phyloP scores from a whole-genome alignment of 2,888 invertebrate genomes.

The Cerastis leucographa region DNA sequence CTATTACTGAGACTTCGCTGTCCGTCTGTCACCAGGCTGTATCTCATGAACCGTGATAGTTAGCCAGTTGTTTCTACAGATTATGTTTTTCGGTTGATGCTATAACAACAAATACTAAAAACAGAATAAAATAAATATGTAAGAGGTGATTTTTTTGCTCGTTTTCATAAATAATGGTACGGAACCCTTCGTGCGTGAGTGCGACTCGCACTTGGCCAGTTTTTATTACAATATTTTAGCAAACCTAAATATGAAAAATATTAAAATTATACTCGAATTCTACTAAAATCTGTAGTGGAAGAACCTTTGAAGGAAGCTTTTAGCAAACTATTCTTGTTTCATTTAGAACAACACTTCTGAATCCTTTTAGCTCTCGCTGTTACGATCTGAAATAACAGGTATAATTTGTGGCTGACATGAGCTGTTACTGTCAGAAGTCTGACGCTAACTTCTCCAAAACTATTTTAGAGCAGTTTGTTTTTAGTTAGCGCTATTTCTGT shows the following conservation, averaged over 20 bases:
- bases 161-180: too few species aligned
- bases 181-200: too few species aligned
- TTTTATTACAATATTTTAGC: too few species aligned
- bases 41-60: too few species aligned
- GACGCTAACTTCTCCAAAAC: conserved; percentile 44
- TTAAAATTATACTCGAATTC: not conserved
- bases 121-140: too few species aligned
- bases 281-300: not conserved
- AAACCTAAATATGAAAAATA: not conserved
- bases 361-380: conserved; percentile 26
- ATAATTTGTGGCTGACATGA: conserved; percentile 56
- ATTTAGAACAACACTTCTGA: conserved; percentile 39
- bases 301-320: conserved; percentile 1
- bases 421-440: conserved; percentile 55
- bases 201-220: too few species aligned
- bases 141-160: too few species aligned
- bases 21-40: too few species aligned
- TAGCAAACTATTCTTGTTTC: not conserved
- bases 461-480: conserved; percentile 40
- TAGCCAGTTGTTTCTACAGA: too few species aligned
- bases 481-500: conserved; percentile 24
- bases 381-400: conserved; percentile 42
- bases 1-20: too few species aligned
- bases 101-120: too few species aligned
- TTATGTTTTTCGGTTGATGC: too few species aligned